Percentiles rank a stretch among this genome's conserved stretches.
These are phyloP conservation scores for Pachycephus smyrnensis DNA, from an alignment of 2,888 invertebrate genomes.

Conservation along the genomic window DNA sequence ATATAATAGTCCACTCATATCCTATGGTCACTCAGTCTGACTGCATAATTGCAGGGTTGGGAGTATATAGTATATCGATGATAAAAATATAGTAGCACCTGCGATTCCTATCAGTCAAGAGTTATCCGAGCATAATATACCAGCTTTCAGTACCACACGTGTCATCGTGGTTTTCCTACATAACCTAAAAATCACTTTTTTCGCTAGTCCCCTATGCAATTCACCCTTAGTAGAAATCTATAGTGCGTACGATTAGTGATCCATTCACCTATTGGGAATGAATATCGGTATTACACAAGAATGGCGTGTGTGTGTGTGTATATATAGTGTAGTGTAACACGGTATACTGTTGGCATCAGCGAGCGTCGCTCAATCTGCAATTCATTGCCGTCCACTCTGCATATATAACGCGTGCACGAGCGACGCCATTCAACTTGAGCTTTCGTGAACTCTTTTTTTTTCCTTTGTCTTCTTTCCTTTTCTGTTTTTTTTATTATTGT, in stretches of 20 bases:
- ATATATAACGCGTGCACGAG: constrained; percentile 2
- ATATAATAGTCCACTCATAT: not conserved
- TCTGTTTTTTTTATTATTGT: not conserved
- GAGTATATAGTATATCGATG: not conserved
- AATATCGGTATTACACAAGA: not conserved
- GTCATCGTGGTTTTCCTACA: not conserved
- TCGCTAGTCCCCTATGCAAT: too few species aligned
- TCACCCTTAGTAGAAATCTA: not conserved
- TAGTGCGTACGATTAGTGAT: not conserved
- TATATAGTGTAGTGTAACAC: constrained; percentile 30
- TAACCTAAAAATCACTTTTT: not conserved
- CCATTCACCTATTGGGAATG: not conserved
- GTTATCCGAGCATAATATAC: not conserved
- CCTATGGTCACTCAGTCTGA: not conserved
- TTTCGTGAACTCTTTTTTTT: not conserved
- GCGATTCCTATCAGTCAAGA: not conserved
- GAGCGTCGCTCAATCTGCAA: constrained; percentile 32
- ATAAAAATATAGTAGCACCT: not conserved
- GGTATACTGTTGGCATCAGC: constrained; percentile 25
- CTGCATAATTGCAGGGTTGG: not conserved
- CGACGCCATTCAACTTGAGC: not conserved
- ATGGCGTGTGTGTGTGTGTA: too few species aligned
- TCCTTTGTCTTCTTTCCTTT: not conserved
- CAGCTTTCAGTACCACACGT: not conserved
- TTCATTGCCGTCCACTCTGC: constrained; percentile 28